Base-by-base conservation (phyloP, 2,888 invertebrate genomes). In the Cerastoderma edule region DNA sequence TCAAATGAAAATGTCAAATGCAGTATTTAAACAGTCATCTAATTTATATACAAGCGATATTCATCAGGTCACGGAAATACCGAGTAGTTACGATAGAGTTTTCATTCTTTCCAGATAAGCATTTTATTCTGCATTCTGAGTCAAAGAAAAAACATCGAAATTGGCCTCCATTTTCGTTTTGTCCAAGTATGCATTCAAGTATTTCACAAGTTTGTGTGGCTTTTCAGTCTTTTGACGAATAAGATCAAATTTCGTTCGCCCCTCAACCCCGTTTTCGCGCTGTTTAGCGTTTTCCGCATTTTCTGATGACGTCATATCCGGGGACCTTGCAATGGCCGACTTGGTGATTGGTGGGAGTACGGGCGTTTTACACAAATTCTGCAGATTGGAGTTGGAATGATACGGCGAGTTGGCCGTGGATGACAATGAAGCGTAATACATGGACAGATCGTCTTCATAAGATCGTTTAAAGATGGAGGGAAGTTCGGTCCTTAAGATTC, bases 401-500 rank as follows among this genome's bases (percentile, higher is more conserved):
- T 60, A 60, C 6, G 60, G 60, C 10, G 60, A 60, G 8, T 27
- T 16, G 27, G 32, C 33, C 6, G 27, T 39, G 19, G 60, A 60
- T 8, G 60, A 60, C 5, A 60, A 32, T 2, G 60, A 39, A 13
- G 48, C 65, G 53, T 77, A 69, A 30, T 71, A 77, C 54, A 73
- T 33, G 24, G 66, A 69, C 44, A 78, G 19, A 44, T 82, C 76
- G 22, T 82, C 78, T 2, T 78, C 76, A 66, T 76, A 78, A 19
- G 39, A 68, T 10, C 69, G 60, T 64, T 68, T 73, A 46, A 69
- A 72, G 28, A 82, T 74, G n/a, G 68, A 72, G 24, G 82, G 82
- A 64, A 82, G 72, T 66, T 78, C 76, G 22, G 78, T 76, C 28
- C 81, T 81, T 46, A 89, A 80, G 46, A 89, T 87, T 10, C 85